These are phyloP conservation scores for Euschistus heros DNA, from an alignment of 1,140 invertebrate genomes.

Conservation along the genomic window DNA sequence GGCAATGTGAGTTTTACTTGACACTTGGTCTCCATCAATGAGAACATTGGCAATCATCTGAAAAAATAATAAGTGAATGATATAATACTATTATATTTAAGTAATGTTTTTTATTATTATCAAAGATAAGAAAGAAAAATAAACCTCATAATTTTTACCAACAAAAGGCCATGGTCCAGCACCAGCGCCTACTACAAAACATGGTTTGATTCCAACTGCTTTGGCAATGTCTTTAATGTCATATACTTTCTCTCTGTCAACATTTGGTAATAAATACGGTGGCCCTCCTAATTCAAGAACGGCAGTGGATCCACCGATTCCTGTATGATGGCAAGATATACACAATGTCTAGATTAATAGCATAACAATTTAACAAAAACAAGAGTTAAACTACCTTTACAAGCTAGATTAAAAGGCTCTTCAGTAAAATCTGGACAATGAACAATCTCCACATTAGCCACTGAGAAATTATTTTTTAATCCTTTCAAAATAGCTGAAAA, in stretches of 20 bases:
- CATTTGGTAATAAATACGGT: slow-evolving; percentile 64
- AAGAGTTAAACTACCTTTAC: slow-evolving; percentile 46
- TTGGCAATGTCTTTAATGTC: slow-evolving; percentile 47
- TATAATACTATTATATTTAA: no score
- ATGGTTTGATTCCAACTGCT: slow-evolving; percentile 47
- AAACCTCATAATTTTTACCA: slow-evolving; percentile 70
- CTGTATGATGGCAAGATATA: slow-evolving; percentile 38
- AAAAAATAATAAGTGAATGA: slow-evolving; percentile 26
- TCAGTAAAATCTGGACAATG: slow-evolving; percentile 74
- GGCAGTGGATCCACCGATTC: slow-evolving; percentile 59
- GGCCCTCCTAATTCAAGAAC: slow-evolving; percentile 77
- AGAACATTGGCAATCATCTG: slow-evolving; percentile 47
- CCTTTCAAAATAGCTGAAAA: slow-evolving; percentile 58
- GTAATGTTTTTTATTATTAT: not conserved
- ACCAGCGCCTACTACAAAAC: slow-evolving; percentile 73
- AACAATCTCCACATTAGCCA: slow-evolving; percentile 57
- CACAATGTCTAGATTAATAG: not conserved
- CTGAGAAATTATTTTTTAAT: slow-evolving; percentile 55
- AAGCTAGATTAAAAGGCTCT: slow-evolving; percentile 63
- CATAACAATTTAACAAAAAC: not conserved
- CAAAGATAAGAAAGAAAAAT: not conserved
- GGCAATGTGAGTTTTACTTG: slow-evolving; percentile 46
- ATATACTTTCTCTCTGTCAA: slow-evolving; percentile 68
- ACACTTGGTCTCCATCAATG: slow-evolving; percentile 39
- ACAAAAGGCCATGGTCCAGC: slow-evolving; percentile 72